phyloP scores from a whole-genome alignment of 1,140 invertebrate genomes.

The Oedothorax gibbosus region DNA sequence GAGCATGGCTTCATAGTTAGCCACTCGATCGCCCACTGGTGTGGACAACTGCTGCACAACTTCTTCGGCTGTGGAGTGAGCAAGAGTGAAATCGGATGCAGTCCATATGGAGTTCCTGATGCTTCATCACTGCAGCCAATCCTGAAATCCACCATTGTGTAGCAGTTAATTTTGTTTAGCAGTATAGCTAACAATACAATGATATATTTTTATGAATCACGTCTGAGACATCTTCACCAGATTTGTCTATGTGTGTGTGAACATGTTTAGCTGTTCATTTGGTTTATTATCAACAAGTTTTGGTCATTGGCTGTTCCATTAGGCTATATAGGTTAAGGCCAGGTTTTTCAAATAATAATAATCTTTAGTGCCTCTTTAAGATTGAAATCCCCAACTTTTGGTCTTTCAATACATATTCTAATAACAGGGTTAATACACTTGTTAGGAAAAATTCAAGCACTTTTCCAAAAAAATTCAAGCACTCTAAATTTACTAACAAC shows the following conservation, averaged over 20 bases:
- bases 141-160: no score
- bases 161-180: not conserved
- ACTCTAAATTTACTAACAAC: no score
- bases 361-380: no score
- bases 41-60: not conserved
- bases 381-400: no score
- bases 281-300: not conserved
- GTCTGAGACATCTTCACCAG: not conserved
- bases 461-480: no score
- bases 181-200: not conserved
- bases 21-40: slow-evolving; percentile 10
- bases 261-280: no score
- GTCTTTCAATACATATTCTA: no score
- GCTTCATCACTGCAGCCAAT: not conserved
- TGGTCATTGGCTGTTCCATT: not conserved
- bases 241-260: not conserved
- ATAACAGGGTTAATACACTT: no score
- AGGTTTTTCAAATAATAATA: no score
- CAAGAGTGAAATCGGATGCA: slow-evolving; percentile 8
- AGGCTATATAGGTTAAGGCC: no score
- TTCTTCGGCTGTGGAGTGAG: no score
- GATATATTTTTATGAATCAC: not conserved
- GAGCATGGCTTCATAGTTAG: slow-evolving; percentile 21
- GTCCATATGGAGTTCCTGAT: slow-evolving; percentile 2
- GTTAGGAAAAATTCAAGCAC: no score